These are phyloP conservation scores for Drosophila triauraria DNA, from an alignment of 1,140 invertebrate species.

Conservation along the genomic window DNA sequence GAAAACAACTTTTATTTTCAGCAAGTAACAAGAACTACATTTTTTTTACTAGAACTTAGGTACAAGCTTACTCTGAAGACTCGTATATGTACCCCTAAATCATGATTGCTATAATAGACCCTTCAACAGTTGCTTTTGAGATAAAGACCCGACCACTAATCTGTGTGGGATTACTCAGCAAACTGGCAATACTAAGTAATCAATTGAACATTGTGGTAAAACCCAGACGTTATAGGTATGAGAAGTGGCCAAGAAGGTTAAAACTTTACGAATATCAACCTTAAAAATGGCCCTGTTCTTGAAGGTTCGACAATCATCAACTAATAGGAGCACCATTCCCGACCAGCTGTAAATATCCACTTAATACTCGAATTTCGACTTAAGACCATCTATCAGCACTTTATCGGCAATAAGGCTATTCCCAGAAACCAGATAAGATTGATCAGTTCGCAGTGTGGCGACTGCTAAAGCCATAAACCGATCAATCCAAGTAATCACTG, in stretches of 20 bases:
- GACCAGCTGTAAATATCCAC: constrained; percentile 33
- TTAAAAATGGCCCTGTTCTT: not conserved
- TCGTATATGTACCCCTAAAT: not conserved
- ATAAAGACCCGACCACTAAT: constrained; percentile 8
- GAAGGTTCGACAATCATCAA: constrained; percentile 1
- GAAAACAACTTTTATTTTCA: constrained; percentile 3
- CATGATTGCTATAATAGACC: not conserved
- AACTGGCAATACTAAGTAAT: not conserved
- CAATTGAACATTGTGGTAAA: constrained; percentile 2
- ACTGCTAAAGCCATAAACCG: constrained; percentile 29
- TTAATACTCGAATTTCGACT: constrained; percentile 21
- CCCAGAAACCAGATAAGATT: constrained; percentile 37
- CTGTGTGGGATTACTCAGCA: constrained; percentile 9
- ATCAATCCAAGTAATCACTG: constrained; percentile 16
- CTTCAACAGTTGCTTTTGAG: not conserved
- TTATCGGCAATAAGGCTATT: constrained; percentile 22
- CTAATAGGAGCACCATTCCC: constrained; percentile 5
- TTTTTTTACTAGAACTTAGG: not conserved
- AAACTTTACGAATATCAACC: not conserved
- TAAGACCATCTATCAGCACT: constrained; percentile 23
- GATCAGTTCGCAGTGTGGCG: constrained; percentile 15
- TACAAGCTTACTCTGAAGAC: not conserved
- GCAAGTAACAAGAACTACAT: not conserved
- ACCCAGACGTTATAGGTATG: not conserved
- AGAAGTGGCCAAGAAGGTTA: not conserved